phyloP scores from a whole-genome alignment of 2,113 vertebrate species.

The Aspidoscelis tigris region DNA sequence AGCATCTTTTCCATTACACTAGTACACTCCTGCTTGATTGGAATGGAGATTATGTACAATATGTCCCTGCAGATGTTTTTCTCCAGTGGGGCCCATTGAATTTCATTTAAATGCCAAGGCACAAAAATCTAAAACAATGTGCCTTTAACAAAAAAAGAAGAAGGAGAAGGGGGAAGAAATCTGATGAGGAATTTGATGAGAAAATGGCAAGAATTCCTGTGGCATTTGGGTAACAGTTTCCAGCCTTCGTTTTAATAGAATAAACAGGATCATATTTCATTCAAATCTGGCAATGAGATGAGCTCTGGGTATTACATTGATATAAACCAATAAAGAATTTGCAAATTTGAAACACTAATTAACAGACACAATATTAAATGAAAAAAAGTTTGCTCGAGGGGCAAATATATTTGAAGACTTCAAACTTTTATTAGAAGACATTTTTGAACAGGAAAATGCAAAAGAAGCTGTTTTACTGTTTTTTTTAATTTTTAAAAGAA shows the following conservation, averaged over 20 bases:
- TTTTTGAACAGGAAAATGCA: conserved; percentile 64
- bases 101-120: conserved; percentile 87
- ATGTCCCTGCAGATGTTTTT: conserved; percentile 83
- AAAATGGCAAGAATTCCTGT: conserved; percentile 89
- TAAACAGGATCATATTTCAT: conserved; percentile 91
- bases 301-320: conserved; percentile 88
- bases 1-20: conserved; percentile 76
- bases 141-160: conserved; percentile 79
- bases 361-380: conserved; percentile 90
- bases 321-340: conserved; percentile 90
- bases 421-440: conserved; percentile 86
- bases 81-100: conserved; percentile 83
- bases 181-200: conserved; percentile 87
- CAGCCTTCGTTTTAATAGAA: conserved; percentile 88
- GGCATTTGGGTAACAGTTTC: conserved; percentile 89
- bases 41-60: conserved; percentile 84
- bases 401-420: conserved; percentile 88
- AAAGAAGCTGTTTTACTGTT: conserved; percentile 72
- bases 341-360: conserved; percentile 90
- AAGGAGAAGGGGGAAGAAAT: conserved; percentile 54
- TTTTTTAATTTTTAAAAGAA: conserved; percentile 61
- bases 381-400: conserved; percentile 87
- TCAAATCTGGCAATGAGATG: conserved; percentile 89
- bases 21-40: conserved; percentile 77
- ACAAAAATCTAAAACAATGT: conserved; percentile 86